Conservation (phyloP, 2,888 invertebrate genomes). For the Patella caerulea region DNA sequence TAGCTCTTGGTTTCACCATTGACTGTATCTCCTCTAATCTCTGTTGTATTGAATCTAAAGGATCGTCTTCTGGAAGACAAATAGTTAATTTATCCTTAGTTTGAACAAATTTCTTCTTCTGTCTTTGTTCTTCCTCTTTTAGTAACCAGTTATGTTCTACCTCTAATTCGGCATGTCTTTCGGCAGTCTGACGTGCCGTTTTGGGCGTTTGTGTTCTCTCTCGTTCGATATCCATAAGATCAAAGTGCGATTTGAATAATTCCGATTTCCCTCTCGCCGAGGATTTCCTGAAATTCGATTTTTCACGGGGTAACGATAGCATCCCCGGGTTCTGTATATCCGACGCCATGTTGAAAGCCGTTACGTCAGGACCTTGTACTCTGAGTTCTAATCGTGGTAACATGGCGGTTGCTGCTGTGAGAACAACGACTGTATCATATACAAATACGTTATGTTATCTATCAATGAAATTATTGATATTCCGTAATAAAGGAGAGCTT, state of each 20-base stretch:
- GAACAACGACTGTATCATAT: no score
- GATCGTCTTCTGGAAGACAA: constrained; percentile 59
- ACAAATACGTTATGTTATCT: no score
- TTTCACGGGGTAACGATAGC: no score
- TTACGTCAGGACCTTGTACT: no score
- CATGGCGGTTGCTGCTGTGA: no score
- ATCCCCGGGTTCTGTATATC: no score
- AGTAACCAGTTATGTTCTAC: constrained; percentile 63
- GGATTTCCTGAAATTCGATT: not conserved
- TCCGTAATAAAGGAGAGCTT: no score
- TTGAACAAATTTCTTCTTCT: constrained; percentile 43
- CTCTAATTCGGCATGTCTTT: constrained; percentile 54
- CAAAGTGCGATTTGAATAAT: not conserved
- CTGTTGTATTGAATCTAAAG: constrained; percentile 50
- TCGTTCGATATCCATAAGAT: constrained; percentile 1
- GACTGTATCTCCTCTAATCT: constrained; percentile 56
- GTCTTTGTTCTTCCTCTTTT: constrained; percentile 49
- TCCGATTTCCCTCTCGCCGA: not conserved
- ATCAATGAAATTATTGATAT: no score
- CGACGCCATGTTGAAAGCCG: no score
- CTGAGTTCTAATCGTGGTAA: no score
- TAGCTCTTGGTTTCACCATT: constrained; percentile 58
- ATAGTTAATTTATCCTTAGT: constrained; percentile 53
- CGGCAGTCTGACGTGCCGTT: constrained; percentile 43
- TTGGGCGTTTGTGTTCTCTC: constrained; percentile 27